Evolutionary conservation across 2,797 vertebrate genomes (phyloP).

Genomic region (Hozukius guyotensis): DNA sequence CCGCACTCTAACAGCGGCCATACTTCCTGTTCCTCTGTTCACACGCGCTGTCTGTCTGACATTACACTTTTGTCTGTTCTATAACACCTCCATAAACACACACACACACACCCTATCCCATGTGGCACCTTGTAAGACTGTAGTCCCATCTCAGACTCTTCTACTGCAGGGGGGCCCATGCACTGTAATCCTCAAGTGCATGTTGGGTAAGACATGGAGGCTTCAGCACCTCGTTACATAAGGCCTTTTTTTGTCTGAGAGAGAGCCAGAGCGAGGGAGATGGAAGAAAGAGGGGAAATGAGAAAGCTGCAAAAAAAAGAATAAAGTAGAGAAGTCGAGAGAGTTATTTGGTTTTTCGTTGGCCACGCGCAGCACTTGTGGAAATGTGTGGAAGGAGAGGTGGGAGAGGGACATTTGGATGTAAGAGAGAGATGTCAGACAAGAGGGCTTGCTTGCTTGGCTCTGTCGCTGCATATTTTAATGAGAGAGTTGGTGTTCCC

Average conservation of each 20-base stretch:
- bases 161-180: not conserved
- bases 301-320: not conserved
- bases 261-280: conserved; percentile 21
- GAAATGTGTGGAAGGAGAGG: not conserved
- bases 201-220: conserved; percentile 54
- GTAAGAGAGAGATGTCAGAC: conserved; percentile 44
- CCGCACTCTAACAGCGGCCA: not conserved
- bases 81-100: not conserved
- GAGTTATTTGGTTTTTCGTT: conserved; percentile 26
- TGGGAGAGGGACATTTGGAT: conserved; percentile 7
- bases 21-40: not conserved
- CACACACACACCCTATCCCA: not conserved
- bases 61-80: not conserved
- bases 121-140: conserved; percentile 1
- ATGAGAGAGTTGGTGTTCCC: conserved; percentile 29
- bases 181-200: conserved; percentile 36
- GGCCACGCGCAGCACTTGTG: conserved; percentile 43
- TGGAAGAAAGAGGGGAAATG: not conserved
- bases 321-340: not conserved
- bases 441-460: conserved; percentile 22
- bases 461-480: conserved; percentile 52
- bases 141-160: conserved; percentile 6
- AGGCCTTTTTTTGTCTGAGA: conserved; percentile 49
- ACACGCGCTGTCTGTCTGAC: not conserved
- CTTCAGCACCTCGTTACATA: conserved; percentile 50